These are phyloP conservation scores for Gyrodactylus bullatarudis DNA, from an alignment of 1,140 invertebrate species.

Conservation along the genomic window DNA sequence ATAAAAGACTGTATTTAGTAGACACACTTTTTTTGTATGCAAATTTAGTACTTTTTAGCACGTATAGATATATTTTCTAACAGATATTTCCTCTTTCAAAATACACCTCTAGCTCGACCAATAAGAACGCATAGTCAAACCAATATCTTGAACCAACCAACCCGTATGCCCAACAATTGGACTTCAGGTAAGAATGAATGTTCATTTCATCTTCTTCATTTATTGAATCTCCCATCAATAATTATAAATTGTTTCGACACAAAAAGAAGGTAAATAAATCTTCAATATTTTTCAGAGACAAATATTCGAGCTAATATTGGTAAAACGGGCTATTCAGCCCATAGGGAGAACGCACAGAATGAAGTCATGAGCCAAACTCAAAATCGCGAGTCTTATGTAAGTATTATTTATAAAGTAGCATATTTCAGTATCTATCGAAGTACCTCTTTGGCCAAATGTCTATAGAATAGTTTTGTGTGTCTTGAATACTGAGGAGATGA, in stretches of 20 bases:
- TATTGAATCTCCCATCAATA: neutral
- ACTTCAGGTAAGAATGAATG: neutral
- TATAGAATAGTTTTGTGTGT: no score
- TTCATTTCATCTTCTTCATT: no score
- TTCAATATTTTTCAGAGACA: neutral
- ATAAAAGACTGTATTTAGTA: no score
- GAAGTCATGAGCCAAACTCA: neutral
- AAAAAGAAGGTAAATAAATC: neutral
- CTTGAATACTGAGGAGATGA: no score
- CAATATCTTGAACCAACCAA: neutral
- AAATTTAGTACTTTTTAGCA: no score
- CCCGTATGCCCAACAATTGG: neutral
- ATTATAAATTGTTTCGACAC: neutral
- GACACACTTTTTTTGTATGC: no score
- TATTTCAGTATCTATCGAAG: no score
- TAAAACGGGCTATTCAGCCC: neutral
- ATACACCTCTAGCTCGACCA: neutral
- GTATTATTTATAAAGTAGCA: no score
- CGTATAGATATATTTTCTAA: no score
- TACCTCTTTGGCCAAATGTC: no score
- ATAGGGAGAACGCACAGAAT: neutral
- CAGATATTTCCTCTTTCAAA: neutral
- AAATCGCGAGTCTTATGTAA: neutral
- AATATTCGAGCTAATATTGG: neutral
- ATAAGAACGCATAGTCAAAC: neutral